phyloP scores from a whole-genome alignment of 2,113 vertebrate genomes.

The Mesocricetus auratus region DNA sequence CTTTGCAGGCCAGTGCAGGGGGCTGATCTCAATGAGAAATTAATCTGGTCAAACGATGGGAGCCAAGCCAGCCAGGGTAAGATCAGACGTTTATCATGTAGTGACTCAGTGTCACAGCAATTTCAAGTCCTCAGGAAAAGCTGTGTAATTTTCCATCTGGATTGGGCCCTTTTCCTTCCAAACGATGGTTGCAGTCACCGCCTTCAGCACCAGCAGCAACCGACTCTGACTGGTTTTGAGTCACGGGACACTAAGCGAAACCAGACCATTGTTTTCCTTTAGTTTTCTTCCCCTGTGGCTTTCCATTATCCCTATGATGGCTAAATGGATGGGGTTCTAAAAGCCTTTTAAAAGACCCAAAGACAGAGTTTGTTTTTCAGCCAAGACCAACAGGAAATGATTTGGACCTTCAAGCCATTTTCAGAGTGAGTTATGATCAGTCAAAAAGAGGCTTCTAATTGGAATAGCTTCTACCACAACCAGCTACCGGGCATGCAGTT shows the following conservation, averaged over 20 bases:
- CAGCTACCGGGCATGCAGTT: not conserved
- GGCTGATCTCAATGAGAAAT: not conserved
- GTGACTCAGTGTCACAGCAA: not conserved
- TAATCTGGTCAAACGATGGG: not conserved
- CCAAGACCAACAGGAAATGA: conserved; percentile 53
- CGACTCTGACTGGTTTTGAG: not conserved
- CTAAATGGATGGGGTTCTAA: conserved; percentile 61
- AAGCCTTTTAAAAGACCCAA: conserved; percentile 50
- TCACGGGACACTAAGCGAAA: not conserved
- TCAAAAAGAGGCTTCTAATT: conserved; percentile 49
- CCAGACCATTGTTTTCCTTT: not conserved
- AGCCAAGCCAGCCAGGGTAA: not conserved
- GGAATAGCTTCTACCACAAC: not conserved
- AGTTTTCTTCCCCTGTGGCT: not conserved
- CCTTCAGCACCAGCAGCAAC: not conserved
- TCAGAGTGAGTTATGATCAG: conserved; percentile 45
- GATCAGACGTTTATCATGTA: fast-evolving
- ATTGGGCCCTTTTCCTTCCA: fast-evolving
- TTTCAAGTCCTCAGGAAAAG: not conserved
- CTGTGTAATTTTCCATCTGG: too few relatives aligned
- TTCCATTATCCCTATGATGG: conserved; percentile 32
- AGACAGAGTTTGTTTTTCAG: conserved; percentile 57
- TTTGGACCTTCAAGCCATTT: conserved; percentile 54
- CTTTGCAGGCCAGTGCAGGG: not conserved
- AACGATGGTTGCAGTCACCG: fast-evolving